These are phyloP conservation scores for Catharus ustulatus DNA, from an alignment of 2,797 vertebrate species.

Conservation along the genomic window DNA sequence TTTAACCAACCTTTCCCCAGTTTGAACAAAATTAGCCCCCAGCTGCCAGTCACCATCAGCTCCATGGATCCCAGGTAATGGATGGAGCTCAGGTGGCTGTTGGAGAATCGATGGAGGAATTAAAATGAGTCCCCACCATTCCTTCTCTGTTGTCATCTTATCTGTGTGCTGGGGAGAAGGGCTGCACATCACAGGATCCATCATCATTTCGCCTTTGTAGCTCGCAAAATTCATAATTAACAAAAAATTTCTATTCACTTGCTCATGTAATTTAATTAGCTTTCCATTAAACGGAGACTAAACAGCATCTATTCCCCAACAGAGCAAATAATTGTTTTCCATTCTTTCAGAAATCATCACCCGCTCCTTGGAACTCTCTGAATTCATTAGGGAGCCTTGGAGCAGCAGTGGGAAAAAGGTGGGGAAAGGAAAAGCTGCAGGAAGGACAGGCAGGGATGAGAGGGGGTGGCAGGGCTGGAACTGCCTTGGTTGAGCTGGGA, in stretches of 20 bases:
- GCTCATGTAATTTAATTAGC: constrained; percentile 65
- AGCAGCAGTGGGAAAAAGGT: neutral
- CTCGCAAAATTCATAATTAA: constrained; percentile 45
- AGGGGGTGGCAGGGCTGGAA: neutral
- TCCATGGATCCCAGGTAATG: neutral
- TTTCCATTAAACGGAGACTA: constrained; percentile 41
- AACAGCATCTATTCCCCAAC: constrained; percentile 48
- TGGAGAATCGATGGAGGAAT: neutral
- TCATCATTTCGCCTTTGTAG: constrained; percentile 24
- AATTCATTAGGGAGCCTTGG: neutral
- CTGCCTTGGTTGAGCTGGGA: neutral
- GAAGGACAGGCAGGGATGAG: neutral
- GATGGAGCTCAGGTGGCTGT: neutral
- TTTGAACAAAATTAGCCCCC: neutral
- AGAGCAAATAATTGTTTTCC: constrained; percentile 66
- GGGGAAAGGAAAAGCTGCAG: neutral
- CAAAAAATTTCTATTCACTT: constrained; percentile 28
- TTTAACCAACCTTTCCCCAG: neutral
- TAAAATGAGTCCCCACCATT: neutral
- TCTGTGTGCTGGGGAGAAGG: neutral
- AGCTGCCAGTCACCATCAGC: neutral
- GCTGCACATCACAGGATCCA: neutral
- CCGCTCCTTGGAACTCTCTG: neutral
- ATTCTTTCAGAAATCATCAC: constrained; percentile 11
- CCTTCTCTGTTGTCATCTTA: neutral